phyloP scores from a whole-genome alignment of 2,797 vertebrate genomes.

The Sebastiscus tertius region DNA sequence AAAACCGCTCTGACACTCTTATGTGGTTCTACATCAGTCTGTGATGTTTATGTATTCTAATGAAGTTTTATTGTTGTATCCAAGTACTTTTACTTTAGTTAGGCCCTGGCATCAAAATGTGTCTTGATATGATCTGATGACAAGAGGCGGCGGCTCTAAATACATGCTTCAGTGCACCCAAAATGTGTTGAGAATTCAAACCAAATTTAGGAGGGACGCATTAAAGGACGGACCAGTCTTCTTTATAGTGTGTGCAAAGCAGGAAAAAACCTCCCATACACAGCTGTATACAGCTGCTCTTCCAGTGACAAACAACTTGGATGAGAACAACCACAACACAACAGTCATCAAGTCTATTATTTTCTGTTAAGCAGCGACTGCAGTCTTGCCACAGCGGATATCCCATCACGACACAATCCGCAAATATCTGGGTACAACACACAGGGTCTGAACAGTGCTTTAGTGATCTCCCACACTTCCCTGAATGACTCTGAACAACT shows the following conservation, averaged over 20 bases:
- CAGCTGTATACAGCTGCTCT: not conserved
- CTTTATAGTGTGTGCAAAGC: not conserved
- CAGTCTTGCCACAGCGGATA: not conserved
- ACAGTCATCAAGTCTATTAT: not conserved
- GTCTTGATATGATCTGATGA: conserved; percentile 1
- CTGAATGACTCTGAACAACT: not conserved
- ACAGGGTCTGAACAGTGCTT: not conserved
- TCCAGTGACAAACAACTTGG: not conserved
- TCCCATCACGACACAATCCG: not conserved
- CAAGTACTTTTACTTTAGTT: not conserved
- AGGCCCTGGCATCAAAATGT: not conserved
- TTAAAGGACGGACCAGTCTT: not conserved
- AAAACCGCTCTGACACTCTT: not conserved
- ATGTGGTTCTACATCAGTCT: not conserved
- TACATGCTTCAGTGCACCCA: not conserved
- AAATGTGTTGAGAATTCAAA: not conserved
- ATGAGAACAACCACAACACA: not conserved
- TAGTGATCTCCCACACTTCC: not conserved
- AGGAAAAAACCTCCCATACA: not conserved
- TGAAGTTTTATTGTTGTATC: not conserved
- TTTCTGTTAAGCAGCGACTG: not conserved
- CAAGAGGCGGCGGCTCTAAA: not conserved
- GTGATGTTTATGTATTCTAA: not conserved
- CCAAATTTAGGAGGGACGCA: not conserved
- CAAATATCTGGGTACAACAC: not conserved